Evolutionary conservation across 2,888 invertebrate species (phyloP).

Genomic region (Agonopterix arenella): DNA sequence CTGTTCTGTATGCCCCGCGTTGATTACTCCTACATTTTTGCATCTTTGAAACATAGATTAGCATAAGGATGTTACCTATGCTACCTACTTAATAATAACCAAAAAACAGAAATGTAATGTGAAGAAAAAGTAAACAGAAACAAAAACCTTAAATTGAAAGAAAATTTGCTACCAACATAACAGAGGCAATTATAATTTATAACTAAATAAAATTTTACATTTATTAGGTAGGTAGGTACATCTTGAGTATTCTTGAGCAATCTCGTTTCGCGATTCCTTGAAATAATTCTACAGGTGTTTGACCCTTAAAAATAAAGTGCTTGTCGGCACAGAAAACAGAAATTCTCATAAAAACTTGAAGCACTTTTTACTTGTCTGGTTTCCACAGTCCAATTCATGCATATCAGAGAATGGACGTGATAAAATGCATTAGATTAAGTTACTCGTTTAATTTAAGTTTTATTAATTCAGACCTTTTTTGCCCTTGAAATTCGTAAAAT

Average conservation of each 20-base stretch:
- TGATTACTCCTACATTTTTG: too few relatives aligned
- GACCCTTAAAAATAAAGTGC: slow-evolving; percentile 25
- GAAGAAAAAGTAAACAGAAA: too few relatives aligned
- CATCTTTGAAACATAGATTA: too few relatives aligned
- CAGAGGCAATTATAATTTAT: not conserved
- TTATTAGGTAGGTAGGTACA: not conserved
- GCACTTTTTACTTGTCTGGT: slow-evolving; percentile 40
- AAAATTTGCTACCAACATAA: not conserved
- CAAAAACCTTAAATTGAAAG: not conserved
- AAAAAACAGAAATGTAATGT: too few relatives aligned
- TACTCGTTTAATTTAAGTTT: not conserved
- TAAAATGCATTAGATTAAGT: slow-evolving; percentile 2
- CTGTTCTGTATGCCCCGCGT: too few relatives aligned
- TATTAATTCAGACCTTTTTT: too few relatives aligned
- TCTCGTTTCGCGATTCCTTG: slow-evolving; percentile 28
- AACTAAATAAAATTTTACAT: too few relatives aligned
- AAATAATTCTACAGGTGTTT: slow-evolving; percentile 37
- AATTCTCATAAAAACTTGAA: slow-evolving; percentile 36
- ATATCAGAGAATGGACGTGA: slow-evolving; percentile 14
- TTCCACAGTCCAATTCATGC: slow-evolving; percentile 20
- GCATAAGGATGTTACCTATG: too few relatives aligned
- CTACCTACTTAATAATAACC: too few relatives aligned
- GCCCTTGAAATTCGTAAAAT: too few relatives aligned
- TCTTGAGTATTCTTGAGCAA: not conserved
- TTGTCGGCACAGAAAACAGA: slow-evolving; percentile 16